These are phyloP conservation scores for Tribolium freemani DNA, from an alignment of 2,888 invertebrate genomes.

Conservation along the genomic window DNA sequence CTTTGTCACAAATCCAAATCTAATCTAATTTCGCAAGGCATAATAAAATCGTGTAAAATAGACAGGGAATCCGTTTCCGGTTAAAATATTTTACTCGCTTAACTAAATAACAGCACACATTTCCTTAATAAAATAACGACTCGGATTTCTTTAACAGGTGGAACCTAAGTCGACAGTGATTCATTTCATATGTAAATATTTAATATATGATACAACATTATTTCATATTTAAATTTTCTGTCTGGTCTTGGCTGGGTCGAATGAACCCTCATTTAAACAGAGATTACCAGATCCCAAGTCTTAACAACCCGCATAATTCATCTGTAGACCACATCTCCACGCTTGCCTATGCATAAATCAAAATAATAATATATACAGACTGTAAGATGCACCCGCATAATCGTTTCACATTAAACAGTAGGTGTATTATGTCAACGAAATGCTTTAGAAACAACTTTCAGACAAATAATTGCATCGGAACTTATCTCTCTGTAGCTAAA, in stretches of 20 bases:
- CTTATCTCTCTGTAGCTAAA: background rate
- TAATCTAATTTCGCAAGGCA: background rate
- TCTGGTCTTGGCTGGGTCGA: constrained; percentile 39
- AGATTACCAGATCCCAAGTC: constrained; percentile 43
- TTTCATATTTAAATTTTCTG: constrained; percentile 48
- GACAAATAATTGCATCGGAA: background rate
- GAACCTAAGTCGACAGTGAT: background rate
- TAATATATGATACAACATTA: constrained; percentile 9
- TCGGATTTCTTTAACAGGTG: constrained; percentile 19
- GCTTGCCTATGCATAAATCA: constrained; percentile 47
- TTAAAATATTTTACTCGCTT: background rate
- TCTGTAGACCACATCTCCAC: constrained; percentile 48
- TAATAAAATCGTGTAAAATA: background rate
- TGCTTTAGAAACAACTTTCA: background rate
- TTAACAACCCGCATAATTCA: constrained; percentile 51
- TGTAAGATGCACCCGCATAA: constrained; percentile 36
- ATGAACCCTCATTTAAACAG: constrained; percentile 36
- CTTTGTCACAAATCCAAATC: constrained; percentile 2
- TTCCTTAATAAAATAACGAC: background rate
- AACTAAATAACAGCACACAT: background rate
- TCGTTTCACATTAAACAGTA: constrained; percentile 7
- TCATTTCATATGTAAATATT: constrained; percentile 26
- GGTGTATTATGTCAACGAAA: background rate
- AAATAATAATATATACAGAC: constrained; percentile 46
- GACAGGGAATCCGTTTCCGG: background rate